Percentiles rank a stretch among this genome's conserved stretches.
Evolutionary conservation across 1,140 invertebrate species (phyloP).

Genomic region (Arctopsyche grandis): DNA sequence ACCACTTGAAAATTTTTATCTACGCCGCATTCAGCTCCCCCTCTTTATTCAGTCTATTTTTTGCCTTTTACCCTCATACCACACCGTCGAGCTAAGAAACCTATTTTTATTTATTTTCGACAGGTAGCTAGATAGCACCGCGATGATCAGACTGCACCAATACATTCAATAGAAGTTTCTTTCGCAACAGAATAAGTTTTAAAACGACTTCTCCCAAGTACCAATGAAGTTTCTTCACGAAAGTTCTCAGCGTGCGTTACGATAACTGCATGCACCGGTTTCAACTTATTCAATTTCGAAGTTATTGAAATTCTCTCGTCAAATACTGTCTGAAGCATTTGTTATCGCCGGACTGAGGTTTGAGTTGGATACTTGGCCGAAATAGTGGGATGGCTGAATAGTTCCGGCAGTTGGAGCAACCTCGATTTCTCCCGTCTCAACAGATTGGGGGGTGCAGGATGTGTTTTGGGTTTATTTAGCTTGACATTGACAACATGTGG

Average conservation of each 20-base stretch:
- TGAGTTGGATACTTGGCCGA: background rate
- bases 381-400: background rate
- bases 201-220: no score
- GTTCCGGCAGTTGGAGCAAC: background rate
- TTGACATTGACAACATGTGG: slow-evolving; percentile 42
- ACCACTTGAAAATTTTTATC: slow-evolving; percentile 26
- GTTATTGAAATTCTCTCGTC: background rate
- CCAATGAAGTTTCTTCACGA: no score
- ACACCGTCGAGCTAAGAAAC: background rate
- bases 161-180: no score
- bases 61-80: background rate
- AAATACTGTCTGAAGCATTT: background rate
- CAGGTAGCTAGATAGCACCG: background rate
- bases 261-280: background rate
- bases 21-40: background rate
- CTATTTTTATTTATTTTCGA: slow-evolving; percentile 29
- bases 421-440: no score
- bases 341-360: no score
- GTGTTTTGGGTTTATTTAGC: slow-evolving; percentile 14
- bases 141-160: no score
- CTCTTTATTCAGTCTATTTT: background rate
- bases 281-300: background rate
- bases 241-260: no score
- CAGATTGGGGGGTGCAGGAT: no score
- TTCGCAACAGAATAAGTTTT: no score